Base-by-base conservation (phyloP, 2,113 vertebrate genomes). In the Laticauda colubrina region DNA sequence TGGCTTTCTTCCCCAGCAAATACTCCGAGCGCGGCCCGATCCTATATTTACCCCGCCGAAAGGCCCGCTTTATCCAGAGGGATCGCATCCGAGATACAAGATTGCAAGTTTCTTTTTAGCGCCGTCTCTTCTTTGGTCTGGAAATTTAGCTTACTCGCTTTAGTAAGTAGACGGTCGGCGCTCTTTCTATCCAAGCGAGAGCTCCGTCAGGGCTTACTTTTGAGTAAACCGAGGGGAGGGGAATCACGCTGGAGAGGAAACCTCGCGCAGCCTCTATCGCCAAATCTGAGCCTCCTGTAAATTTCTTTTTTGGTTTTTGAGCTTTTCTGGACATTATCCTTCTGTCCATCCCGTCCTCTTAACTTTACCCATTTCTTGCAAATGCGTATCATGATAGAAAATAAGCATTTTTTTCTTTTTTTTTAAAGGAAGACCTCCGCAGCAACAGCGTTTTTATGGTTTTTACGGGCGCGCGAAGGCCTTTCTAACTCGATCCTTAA, bases 211-310 rank as follows among this genome's bases (percentile, higher is more conserved):
- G 51, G 87, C 26, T 55, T 34, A 55, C 87, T 55, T 23, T 2
- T 55, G 88, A 61, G 21, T 15, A 59, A 15, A 24, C 39, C 2
- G 12, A 9, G 2, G 3, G 9, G 11, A 45, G 3, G 9, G 11
- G 29, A 61, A 64, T 12, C 3, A 23, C 26, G 43, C 43, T 4
- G 3, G 1, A 12, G n/a, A 64, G 3, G 4, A 29, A 8, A 61
- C 8, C 3, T 1, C 3, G 39, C 51, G 8, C n/a, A 10, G 18
- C 20, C 54, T 29, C 2, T 0, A 1, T 18, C 56, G 24, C 3
- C 26, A 18, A 45, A 26, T 61, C 59, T 12, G 10, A 29, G 10
- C 26, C 43, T 5, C 2, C 26, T 90, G 20, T 69, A 11, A 18
- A 69, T n/a, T 69, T 4, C 26, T 5, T n/a, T 23, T 75, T 51